Base-by-base conservation (phyloP, 2,888 invertebrate species). In the Protonemura montana region DNA sequence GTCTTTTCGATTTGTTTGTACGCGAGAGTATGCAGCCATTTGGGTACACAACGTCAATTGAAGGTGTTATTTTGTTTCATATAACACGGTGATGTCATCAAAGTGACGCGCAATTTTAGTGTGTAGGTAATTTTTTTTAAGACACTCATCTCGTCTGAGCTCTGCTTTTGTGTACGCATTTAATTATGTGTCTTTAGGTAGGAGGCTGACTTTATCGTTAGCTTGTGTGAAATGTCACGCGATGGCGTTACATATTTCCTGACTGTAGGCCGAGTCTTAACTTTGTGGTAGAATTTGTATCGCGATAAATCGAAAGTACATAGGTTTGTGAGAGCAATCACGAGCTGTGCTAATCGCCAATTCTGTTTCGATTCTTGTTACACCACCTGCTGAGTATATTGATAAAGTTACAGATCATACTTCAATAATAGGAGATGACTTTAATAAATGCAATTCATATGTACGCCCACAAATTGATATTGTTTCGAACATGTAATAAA, bases 121-220 rank as follows among this genome's bases (percentile, higher is more conserved):
- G 59, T 59, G 59, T 59, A 59, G 59, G 59, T 59, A 59, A 35
- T 59, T 59, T 59, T 59, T 59, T 59, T 59, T 16, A 59, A 59
- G 59, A 59, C 59, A 59, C 59, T 59, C 59, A 59, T 59, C 59
- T 59, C 59, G 13, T 16, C 59, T 59, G 59, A 10, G 59, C 7
- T n/a, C n/a, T n/a, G 59, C 59, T 59, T 59, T 59, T 59, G 59
- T 59, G 59, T 59, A 59, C 59, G 59, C 59, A 59, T 59, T 10
- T 59, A 59, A 59, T 59, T 59, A 59, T 59, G 21, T 10, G 59
- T 59, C 59, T 59, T 10, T 59, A 21, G 59, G 59, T 59, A 21
- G 59, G 59, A 10, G 59, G 13, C 59, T 59, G 7, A 6, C 16
- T 59, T 59, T 59, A 59, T 59, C 59, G 21, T 59, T 13, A 59